These are phyloP conservation scores for Boleophthalmus pectinirostris DNA, from an alignment of 2,113 vertebrate species.

Conservation along the genomic window DNA sequence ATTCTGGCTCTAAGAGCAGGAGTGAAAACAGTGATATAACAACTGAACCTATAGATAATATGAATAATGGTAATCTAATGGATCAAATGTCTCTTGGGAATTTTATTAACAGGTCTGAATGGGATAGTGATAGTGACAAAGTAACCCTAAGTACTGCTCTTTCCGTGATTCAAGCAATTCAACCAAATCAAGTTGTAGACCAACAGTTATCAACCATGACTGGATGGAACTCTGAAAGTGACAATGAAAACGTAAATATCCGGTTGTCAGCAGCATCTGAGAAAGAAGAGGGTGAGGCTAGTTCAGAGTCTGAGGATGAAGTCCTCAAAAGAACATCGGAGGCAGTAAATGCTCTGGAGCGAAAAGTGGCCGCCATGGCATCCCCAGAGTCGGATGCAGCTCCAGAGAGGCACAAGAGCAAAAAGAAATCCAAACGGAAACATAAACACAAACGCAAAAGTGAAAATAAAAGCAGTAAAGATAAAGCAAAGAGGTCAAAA, in stretches of 20 bases:
- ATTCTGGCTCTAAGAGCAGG: conserved; percentile 45
- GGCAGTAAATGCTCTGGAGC: conserved; percentile 22
- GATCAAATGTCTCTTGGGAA: conserved; percentile 56
- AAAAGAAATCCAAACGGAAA: conserved; percentile 82
- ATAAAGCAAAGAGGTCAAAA: conserved; percentile 86
- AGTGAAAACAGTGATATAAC: conserved; percentile 52
- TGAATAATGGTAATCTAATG: conserved; percentile 11
- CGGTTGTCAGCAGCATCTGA: conserved; percentile 74
- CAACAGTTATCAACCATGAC: conserved; percentile 74
- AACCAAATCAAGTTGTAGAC: conserved; percentile 40
- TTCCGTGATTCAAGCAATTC: conserved; percentile 55
- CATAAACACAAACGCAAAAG: conserved; percentile 76
- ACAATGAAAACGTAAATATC: conserved; percentile 74
- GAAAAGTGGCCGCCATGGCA: neutral
- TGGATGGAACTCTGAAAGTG: conserved; percentile 88
- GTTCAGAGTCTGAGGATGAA: conserved; percentile 83
- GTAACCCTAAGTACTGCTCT: conserved; percentile 60
- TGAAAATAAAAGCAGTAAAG: conserved; percentile 72
- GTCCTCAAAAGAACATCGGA: conserved; percentile 42
- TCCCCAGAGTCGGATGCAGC: conserved; percentile 58
- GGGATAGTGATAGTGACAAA: conserved; percentile 73
- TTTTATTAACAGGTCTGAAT: conserved; percentile 68
- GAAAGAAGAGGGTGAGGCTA: conserved; percentile 96
- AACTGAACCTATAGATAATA: conserved; percentile 38
- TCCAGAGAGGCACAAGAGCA: conserved; percentile 75